Conservation (phyloP, 2,113 vertebrate genomes). For the Salvelinus fontinalis region DNA sequence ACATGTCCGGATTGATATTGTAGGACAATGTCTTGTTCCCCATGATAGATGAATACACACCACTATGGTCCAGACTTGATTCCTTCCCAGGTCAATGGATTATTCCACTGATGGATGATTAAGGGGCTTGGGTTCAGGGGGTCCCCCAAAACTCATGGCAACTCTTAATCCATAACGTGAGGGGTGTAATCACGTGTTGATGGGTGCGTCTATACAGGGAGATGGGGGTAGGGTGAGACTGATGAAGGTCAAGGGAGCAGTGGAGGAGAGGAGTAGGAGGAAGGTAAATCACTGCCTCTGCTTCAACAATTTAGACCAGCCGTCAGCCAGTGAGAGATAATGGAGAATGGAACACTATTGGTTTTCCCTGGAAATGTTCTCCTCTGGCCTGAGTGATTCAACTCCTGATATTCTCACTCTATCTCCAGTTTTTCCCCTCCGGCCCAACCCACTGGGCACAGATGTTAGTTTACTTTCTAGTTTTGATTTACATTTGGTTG, state of each 20-base stretch:
- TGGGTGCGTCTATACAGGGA: not conserved
- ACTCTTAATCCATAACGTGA: constrained; percentile 43
- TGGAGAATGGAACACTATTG: constrained; percentile 51
- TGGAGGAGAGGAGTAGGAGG: not conserved
- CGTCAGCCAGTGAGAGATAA: constrained; percentile 56
- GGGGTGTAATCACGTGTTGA: not conserved
- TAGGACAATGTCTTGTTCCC: no score
- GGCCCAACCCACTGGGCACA: no score
- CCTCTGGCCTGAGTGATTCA: no score
- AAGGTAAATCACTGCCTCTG: constrained; percentile 26
- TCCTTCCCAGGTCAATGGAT: no score
- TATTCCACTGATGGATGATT: no score
- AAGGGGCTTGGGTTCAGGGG: constrained; percentile 18
- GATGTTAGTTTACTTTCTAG: no score
- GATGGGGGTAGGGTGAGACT: constrained; percentile 9
- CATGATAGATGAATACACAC: no score
- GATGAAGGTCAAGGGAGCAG: not conserved
- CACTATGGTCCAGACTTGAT: no score
- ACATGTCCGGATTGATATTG: no score
- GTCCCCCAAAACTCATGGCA: constrained; percentile 24
- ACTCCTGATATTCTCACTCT: no score
- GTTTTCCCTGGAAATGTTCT: constrained; percentile 45
- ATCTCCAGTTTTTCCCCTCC: no score
- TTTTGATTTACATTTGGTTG: no score
- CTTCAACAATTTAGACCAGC: constrained; percentile 51